Evolutionary conservation across 2,113 vertebrate species (phyloP).

Genomic region (Amazona vittata): DNA sequence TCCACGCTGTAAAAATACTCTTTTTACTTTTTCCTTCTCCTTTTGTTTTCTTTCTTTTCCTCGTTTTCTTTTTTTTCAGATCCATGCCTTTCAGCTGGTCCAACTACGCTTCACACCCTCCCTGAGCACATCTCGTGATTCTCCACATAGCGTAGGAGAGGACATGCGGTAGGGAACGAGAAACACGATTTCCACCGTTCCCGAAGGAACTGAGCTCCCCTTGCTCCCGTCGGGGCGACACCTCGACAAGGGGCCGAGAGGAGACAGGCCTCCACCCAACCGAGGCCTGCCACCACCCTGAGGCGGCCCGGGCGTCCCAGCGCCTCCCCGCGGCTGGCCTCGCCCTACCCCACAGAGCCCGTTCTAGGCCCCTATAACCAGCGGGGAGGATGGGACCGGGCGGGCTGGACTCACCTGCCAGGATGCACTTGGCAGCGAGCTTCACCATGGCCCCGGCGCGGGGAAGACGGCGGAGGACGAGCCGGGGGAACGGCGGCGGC

Average conservation of each 20-base stretch:
- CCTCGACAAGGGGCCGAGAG: neutral
- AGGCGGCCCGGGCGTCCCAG: neutral
- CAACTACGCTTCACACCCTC: neutral
- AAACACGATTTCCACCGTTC: too few relatives aligned
- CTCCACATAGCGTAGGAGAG: fast-evolving
- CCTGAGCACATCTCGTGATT: neutral
- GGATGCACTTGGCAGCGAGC: constrained; percentile 79
- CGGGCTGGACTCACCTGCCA: constrained; percentile 77
- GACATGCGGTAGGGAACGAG: fast-evolving
- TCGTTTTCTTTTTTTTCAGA: too few relatives aligned
- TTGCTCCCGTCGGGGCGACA: neutral
- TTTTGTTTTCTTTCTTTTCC: too few relatives aligned
- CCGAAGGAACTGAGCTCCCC: neutral
- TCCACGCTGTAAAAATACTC: neutral
- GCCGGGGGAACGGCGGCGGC: fast-evolving
- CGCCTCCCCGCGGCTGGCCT: neutral
- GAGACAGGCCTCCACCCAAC: neutral
- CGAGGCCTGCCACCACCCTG: neutral
- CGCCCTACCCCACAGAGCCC: neutral
- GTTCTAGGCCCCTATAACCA: neutral
- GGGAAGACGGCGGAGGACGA: fast-evolving
- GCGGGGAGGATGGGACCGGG: neutral
- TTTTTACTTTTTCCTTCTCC: neutral
- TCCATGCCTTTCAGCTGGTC: neutral
- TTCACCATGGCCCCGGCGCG: constrained; percentile 70